Evolutionary conservation across 2,888 invertebrate species (phyloP).

Genomic region (Pyrochroa serraticornis): DNA sequence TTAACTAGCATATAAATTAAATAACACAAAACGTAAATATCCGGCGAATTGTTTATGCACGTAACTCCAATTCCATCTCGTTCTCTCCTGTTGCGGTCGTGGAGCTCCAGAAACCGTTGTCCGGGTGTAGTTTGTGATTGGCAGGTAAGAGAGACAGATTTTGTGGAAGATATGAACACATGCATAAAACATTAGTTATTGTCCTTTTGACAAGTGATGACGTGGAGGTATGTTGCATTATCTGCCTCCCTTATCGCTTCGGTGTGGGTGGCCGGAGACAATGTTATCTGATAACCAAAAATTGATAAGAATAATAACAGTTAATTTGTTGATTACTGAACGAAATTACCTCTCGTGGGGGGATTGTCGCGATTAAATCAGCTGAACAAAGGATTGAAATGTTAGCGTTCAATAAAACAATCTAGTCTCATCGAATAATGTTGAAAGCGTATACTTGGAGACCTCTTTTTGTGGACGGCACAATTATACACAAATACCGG

Average conservation of each 20-base stretch:
- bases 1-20: slow-evolving; percentile 47
- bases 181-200: slow-evolving; percentile 54
- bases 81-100: neutral
- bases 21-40: slow-evolving; percentile 40
- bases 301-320: slow-evolving; percentile 1
- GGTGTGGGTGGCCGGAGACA: slow-evolving; percentile 17
- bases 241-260: slow-evolving; percentile 12
- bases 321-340: slow-evolving; percentile 4
- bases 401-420: neutral
- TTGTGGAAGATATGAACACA: slow-evolving; percentile 44
- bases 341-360: no score
- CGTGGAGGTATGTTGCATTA: slow-evolving; percentile 45
- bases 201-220: slow-evolving; percentile 53
- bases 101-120: neutral
- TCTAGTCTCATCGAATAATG: neutral
- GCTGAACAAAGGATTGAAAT: no score
- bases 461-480: neutral
- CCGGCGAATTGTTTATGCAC: neutral
- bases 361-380: no score
- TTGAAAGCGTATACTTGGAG: neutral
- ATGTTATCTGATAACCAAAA: neutral
- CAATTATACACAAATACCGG: slow-evolving; percentile 1
- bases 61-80: neutral
- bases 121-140: slow-evolving; percentile 39
- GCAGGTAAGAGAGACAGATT: slow-evolving; percentile 47